Base-by-base conservation (phyloP, 1,140 invertebrate species). In the Microplitis mediator region DNA sequence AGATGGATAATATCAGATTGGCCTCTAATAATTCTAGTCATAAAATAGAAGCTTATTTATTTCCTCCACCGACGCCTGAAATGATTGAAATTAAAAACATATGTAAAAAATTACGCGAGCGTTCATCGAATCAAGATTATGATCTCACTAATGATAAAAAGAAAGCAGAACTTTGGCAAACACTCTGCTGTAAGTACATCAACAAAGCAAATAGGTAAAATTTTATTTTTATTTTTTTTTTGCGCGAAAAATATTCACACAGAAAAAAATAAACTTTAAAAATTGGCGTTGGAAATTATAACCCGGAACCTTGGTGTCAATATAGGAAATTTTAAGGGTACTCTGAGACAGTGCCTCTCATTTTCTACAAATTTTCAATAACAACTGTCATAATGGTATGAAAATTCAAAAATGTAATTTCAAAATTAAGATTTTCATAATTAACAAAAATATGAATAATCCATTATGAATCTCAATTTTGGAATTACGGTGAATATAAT, bases 21-120 rank as follows among this genome's bases (percentile, higher is more conserved):
- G 74, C 78, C 35, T 85, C 23, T 78, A 64, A 76, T 50, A 83
- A 66, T 67, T 78, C 50, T 64, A 74, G 64, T 6, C 60, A 81
- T 63, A 79, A 76, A 74, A 56, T 81, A 2, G 79, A 82, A 69
- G 77, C 79, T 23, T 81, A 80, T 70, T 62, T 83, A 16, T 85
- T 82, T 73, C 77, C 81, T 13, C 74, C 76, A 16, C 76, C 79
- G 5, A 77, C 79, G 4, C 67, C 75, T 61, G 83, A 83, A 73
- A 77, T 79, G 14, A 72, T 77, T 16, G 71, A 79, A 69, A 69
- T 85, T 11, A 75, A 75, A 60, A 76, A 77, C 60, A 84, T 82
- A 31, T 78, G 81, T 62, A 83, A 80, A 16, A 75, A 73, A 23
- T 72, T 60, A 16, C 60, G 35, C 35, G 23, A 60, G 13, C 23